Percentiles rank a stretch among this genome's conserved stretches.
Conservation (phyloP, 2,888 invertebrate genomes). For the Tenthredo mesomela region DNA sequence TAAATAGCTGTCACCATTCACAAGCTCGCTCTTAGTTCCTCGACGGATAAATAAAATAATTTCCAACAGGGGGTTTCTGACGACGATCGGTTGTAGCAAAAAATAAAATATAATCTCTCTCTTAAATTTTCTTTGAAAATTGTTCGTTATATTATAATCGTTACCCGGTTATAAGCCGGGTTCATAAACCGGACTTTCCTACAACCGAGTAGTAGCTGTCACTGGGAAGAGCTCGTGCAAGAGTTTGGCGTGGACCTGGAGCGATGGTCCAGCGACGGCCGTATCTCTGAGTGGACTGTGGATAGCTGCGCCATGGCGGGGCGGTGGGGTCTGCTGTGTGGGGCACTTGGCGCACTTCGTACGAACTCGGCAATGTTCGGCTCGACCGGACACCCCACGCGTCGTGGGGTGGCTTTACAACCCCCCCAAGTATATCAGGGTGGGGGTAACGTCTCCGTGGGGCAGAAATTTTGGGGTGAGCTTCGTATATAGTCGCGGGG, state of each 20-base stretch:
- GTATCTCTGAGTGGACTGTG: constrained; percentile 78
- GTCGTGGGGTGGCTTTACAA: constrained; percentile 66
- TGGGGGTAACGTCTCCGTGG: constrained; percentile 68
- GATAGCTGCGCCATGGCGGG: constrained; percentile 60
- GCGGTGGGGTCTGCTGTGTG: constrained; percentile 72
- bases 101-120: not conserved
- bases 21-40: not conserved
- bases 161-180: not conserved
- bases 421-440: constrained; percentile 60
- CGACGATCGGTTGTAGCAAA: not conserved
- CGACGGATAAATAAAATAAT: not conserved
- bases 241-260: constrained; percentile 70
- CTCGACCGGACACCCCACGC: constrained; percentile 73
- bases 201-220: constrained; percentile 39
- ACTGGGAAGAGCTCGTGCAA: constrained; percentile 49
- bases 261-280: constrained; percentile 77
- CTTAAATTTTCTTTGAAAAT: not conserved
- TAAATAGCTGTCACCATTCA: constrained; percentile 19
- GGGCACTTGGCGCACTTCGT: constrained; percentile 64
- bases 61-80: not conserved
- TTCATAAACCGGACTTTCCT: not conserved
- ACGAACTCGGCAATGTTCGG: constrained; percentile 46
- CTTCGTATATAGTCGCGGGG: constrained; percentile 45
- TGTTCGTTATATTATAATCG: not conserved
- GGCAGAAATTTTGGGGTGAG: constrained; percentile 54